These are phyloP conservation scores for Antennarius maculatus DNA, from an alignment of 2,797 vertebrate species.

Conservation along the genomic window DNA sequence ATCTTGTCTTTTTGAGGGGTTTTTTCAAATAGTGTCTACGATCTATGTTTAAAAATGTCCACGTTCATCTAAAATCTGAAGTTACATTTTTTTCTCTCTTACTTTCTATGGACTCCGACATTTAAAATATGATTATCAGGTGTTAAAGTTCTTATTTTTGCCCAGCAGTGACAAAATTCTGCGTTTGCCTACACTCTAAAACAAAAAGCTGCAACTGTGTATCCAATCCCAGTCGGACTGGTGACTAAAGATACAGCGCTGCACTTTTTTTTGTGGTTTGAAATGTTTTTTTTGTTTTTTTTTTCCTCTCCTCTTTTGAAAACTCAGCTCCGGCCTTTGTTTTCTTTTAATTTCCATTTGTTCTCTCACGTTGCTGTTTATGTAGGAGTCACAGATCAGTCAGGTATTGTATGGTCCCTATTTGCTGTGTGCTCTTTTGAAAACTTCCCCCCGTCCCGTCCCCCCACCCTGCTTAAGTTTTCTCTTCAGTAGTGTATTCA, in stretches of 20 bases:
- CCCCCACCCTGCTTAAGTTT: slow-evolving; percentile 46
- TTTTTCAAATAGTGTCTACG: neutral
- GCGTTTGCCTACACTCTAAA: slow-evolving; percentile 4
- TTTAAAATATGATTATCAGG: neutral
- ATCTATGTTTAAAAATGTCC: neutral
- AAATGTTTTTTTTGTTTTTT: neutral
- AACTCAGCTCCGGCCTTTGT: slow-evolving; percentile 34
- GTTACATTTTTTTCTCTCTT: neutral
- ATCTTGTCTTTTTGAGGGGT: neutral
- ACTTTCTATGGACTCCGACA: slow-evolving; percentile 1
- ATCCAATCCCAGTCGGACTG: neutral
- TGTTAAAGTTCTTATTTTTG: neutral
- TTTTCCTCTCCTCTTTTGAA: slow-evolving; percentile 36
- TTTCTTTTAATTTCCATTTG: slow-evolving; percentile 81
- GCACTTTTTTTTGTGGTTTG: neutral
- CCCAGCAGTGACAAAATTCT: neutral
- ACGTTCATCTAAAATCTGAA: neutral
- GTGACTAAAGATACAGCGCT: neutral
- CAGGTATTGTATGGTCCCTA: slow-evolving; percentile 86
- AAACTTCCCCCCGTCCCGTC: neutral
- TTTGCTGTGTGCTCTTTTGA: slow-evolving; percentile 78
- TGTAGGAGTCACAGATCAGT: slow-evolving; percentile 91
- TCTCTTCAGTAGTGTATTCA: slow-evolving; percentile 55
- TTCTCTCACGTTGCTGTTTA: slow-evolving; percentile 81
- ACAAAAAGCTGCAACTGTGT: slow-evolving; percentile 8